Evolutionary conservation across 64 coral and sea anemone species (phyloP).

Genomic region (Dendronephthya gigantea): DNA sequence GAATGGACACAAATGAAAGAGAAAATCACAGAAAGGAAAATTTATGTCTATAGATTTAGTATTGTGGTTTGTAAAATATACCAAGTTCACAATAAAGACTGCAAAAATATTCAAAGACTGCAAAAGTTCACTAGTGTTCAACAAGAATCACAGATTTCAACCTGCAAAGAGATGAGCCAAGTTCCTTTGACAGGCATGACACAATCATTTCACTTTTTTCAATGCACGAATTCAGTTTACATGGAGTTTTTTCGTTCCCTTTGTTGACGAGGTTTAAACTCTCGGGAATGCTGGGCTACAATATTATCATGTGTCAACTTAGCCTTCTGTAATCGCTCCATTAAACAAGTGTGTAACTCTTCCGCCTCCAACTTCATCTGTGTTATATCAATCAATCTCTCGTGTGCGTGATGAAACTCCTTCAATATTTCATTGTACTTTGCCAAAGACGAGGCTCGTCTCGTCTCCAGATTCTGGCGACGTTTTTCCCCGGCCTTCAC

Average conservation of each 20-base stretch:
- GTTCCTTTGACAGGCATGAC: too few relatives aligned
- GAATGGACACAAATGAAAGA: too few relatives aligned
- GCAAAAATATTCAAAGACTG: too few relatives aligned
- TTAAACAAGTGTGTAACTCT: slow-evolving; percentile 30
- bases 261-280: not conserved
- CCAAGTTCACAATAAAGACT: too few relatives aligned
- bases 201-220: not conserved
- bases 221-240: not conserved
- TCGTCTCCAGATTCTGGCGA: slow-evolving; percentile 6
- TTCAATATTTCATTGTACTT: slow-evolving; percentile 41
- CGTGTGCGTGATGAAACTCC: slow-evolving; percentile 29
- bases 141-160: too few relatives aligned
- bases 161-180: too few relatives aligned
- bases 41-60: too few relatives aligned
- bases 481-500: slow-evolving; percentile 22
- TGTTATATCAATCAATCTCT: slow-evolving; percentile 38
- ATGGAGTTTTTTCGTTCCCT: not conserved
- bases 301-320: not conserved
- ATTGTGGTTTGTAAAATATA: too few relatives aligned
- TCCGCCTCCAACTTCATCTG: slow-evolving; percentile 46
- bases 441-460: slow-evolving; percentile 26
- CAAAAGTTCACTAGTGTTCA: too few relatives aligned
- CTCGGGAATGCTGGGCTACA: not conserved
- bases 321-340: not conserved
- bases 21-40: too few relatives aligned